A percentile compares a stretch with the other conserved stretches of the same genome.
phyloP scores from a whole-genome alignment of 2,113 vertebrate genomes.

The Toxotes jaculatrix region DNA sequence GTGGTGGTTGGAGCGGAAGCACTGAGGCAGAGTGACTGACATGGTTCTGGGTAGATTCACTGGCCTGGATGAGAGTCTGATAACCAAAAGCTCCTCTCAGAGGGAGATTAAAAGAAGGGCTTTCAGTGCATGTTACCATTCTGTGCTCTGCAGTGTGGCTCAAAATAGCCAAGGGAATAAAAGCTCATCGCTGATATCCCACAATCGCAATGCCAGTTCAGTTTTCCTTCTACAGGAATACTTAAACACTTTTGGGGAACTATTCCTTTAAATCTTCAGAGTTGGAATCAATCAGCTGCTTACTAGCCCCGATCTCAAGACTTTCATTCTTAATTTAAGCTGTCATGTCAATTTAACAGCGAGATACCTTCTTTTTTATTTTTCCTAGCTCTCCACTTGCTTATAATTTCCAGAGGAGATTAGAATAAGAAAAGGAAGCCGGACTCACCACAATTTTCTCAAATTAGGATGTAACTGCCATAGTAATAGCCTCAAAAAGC shows the following conservation, averaged over 20 bases:
- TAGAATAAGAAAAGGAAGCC: conserved; percentile 26
- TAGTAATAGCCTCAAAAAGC: conserved; percentile 10
- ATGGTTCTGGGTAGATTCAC: conserved; percentile 43
- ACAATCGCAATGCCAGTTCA: background rate
- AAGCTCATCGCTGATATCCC: background rate
- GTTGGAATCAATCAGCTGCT: background rate
- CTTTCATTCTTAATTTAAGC: background rate
- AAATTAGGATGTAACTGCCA: conserved; percentile 31
- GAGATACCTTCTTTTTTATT: background rate
- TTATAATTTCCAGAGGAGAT: conserved; percentile 33
- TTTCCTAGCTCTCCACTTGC: background rate
- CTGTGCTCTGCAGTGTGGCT: background rate
- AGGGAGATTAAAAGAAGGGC: conserved; percentile 29
- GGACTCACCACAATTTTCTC: conserved; percentile 3
- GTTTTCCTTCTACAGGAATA: background rate
- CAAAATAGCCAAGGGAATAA: background rate
- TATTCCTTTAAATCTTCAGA: background rate
- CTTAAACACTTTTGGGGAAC: background rate
- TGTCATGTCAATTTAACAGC: background rate
- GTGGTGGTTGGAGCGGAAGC: conserved; percentile 51
- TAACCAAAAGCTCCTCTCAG: conserved; percentile 23
- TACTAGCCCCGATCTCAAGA: background rate
- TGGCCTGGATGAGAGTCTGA: conserved; percentile 37
- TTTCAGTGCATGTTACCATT: background rate
- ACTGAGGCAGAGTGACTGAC: conserved; percentile 34